Evolutionary conservation across 2,888 invertebrate species (phyloP).

Genomic region (Cerastoderma edule): DNA sequence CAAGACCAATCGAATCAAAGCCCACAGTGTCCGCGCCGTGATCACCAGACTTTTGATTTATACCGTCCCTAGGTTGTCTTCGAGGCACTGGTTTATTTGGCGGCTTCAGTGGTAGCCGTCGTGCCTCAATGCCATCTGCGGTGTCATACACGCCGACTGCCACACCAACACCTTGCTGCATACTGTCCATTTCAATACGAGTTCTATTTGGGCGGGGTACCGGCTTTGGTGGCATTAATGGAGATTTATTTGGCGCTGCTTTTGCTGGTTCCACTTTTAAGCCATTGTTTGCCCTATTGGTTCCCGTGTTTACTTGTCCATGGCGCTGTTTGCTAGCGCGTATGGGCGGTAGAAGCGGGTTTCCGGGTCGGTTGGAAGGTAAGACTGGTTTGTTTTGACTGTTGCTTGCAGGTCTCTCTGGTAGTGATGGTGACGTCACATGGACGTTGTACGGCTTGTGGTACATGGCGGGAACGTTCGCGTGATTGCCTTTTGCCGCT

Average conservation of each 20-base stretch:
- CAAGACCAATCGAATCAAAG: conserved; percentile 6
- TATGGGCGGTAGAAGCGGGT: background rate
- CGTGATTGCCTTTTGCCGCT: background rate
- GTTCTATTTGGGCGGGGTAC: conserved; percentile 8
- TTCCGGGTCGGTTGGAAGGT: background rate
- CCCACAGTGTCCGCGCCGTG: background rate
- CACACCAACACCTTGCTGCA: too few relatives aligned
- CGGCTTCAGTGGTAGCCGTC: conserved; percentile 26
- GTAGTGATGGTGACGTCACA: conserved; percentile 5
- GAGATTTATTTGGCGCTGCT: too few relatives aligned
- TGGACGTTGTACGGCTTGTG: conserved; percentile 13
- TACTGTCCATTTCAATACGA: too few relatives aligned
- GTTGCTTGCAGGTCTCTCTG: conserved; percentile 5
- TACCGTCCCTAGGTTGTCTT: conserved; percentile 17
- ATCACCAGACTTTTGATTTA: background rate
- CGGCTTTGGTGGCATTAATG: conserved; percentile 2
- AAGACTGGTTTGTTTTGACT: conserved; percentile 2
- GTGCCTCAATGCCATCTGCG: background rate
- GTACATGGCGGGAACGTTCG: conserved; percentile 8
- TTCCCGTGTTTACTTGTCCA: too few relatives aligned
- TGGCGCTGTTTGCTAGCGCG: background rate
- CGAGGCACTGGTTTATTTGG: conserved; percentile 44
- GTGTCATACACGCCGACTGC: conserved; percentile 15
- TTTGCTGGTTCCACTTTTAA: too few relatives aligned
- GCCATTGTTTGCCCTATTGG: too few relatives aligned